Evolutionary conservation across 2,888 invertebrate species (phyloP), one percentile per base, ranked within the genome.

Genomic region (Tenthredo notha): DNA sequence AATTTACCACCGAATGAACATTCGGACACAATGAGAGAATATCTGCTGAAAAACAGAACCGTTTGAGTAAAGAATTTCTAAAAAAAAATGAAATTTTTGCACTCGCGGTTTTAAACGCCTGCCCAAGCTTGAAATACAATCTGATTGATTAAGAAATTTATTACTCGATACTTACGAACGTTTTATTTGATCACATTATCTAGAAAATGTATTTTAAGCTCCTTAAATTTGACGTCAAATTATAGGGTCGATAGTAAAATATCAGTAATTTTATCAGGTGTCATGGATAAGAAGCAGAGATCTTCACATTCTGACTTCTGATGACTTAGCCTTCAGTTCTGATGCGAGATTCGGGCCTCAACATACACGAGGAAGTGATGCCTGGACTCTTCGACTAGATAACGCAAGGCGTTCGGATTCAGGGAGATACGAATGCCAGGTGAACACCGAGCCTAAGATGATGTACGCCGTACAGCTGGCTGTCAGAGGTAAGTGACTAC

Each of bases 391-490:
- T 88, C 94, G 94, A 89, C 94, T 97, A 88, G 94, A 94, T 88
- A 94, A 94, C n/a, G 95, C 95, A 86, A 95, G 95, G 86, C 91
- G 93, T 84, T 90, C 94, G 33, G 97, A 97, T 93, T 94, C 95
- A 2, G 97, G 97, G 86, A 95, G 95, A 87, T 96, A 96, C 94
- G 96, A 96, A 94, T 96, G 96, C 90, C 96, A 96, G 94, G 95
- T 96, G 90, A 96, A 96, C 94, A 96, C 96, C 0, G 96, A 96
- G 90, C 96, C 96, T 61, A 96, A 96, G 93, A 95, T 96, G 94
- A 96, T 96, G 94, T 94, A 95, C 88, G 95, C 95, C 89, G 95
- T 96, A 89, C 95, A 95, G 89, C 95, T 96, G 82, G 95, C 94
- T 18, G 96, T 96, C 40, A 92, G 95, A 89, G 96, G 96, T 96